These are phyloP conservation scores for Pharmacophagus antenor DNA, from an alignment of 2,888 invertebrate species.

Conservation along the genomic window DNA sequence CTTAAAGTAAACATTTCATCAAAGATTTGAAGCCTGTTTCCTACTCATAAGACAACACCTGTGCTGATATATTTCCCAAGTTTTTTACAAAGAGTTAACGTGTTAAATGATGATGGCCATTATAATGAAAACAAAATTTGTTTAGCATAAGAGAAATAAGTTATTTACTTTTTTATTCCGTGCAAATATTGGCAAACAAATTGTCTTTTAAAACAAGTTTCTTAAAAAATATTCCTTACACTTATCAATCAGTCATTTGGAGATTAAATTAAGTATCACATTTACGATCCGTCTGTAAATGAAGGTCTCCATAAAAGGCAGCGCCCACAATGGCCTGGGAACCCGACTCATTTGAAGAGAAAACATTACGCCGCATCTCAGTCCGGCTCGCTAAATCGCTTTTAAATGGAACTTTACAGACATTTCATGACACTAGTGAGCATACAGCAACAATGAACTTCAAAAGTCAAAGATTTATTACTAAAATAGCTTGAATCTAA, in stretches of 20 bases:
- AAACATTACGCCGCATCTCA: constrained; percentile 68
- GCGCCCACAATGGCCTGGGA: constrained; percentile 76
- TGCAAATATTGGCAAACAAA: too few relatives aligned
- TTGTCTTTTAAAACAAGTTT: not conserved
- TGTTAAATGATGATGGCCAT: too few relatives aligned
- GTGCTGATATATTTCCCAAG: too few relatives aligned
- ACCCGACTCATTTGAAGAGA: constrained; percentile 78
- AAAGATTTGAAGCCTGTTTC: not conserved
- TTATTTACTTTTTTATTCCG: too few relatives aligned
- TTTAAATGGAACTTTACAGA: constrained; percentile 62
- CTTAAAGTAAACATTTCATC: not conserved
- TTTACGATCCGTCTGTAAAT: constrained; percentile 70
- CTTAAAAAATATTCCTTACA: constrained; percentile 37
- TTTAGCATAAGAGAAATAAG: too few relatives aligned
- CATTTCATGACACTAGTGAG: constrained; percentile 46
- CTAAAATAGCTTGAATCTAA: constrained; percentile 7
- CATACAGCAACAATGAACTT: constrained; percentile 8
- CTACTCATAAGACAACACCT: not conserved
- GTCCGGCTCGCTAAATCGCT: constrained; percentile 63
- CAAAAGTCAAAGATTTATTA: not conserved
- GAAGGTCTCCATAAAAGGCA: constrained; percentile 67
- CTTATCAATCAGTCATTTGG: constrained; percentile 38
- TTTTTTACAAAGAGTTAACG: too few relatives aligned
- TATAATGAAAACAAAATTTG: too few relatives aligned
- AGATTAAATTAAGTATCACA: constrained; percentile 53